phyloP scores from a whole-genome alignment of 1,140 invertebrate species.

The Stenopsyche tienmushanensis region DNA sequence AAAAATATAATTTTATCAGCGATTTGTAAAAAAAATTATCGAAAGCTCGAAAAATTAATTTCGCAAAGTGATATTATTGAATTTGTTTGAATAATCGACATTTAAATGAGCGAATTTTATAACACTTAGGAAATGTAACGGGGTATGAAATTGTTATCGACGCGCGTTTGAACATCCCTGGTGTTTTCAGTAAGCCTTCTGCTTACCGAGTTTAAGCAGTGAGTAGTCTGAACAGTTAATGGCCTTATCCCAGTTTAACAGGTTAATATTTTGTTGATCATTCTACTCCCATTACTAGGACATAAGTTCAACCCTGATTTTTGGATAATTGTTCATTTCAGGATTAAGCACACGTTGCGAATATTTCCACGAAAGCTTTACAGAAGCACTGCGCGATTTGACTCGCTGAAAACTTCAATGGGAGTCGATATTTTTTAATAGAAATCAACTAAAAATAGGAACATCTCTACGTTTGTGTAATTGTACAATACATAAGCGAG shows the following conservation, averaged over 20 bases:
- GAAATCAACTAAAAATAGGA: background rate
- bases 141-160: too few species aligned
- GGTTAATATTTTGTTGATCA: conserved; percentile 32
- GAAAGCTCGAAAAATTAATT: too few species aligned
- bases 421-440: background rate
- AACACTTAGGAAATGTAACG: too few species aligned
- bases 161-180: conserved; percentile 17
- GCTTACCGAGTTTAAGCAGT: conserved; percentile 27
- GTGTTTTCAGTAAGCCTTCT: conserved; percentile 24
- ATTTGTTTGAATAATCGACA: too few species aligned
- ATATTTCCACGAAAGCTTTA: conserved; percentile 2
- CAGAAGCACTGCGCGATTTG: too few species aligned
- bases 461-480: background rate
- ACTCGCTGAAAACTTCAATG: too few species aligned
- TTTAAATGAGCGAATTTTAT: too few species aligned
- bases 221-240: conserved; percentile 31
- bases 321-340: background rate
- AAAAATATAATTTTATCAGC: too few species aligned
- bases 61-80: too few species aligned
- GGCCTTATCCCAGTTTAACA: conserved; percentile 30
- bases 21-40: too few species aligned
- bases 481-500: background rate
- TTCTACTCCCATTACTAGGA: conserved; percentile 19
- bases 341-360: conserved; percentile 8
- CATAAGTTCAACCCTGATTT: background rate